These are phyloP conservation scores for Thymallus thymallus DNA, from an alignment of 2,113 vertebrate genomes.

Conservation along the genomic window DNA sequence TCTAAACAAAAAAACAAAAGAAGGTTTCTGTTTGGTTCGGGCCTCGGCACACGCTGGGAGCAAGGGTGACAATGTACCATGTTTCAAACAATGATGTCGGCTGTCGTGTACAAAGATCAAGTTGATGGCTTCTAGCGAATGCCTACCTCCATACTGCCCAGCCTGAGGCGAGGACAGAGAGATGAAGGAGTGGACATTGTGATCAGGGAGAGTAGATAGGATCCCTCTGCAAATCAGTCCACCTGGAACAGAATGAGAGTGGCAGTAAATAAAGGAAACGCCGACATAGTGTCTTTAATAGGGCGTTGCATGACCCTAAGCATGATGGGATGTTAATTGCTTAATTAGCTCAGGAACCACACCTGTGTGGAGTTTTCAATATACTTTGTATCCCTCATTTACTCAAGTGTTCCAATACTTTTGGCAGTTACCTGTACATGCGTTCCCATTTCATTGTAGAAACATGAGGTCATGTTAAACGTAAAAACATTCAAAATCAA, in stretches of 20 bases:
- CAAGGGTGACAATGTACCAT: neutral
- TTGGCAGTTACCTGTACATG: too few species aligned
- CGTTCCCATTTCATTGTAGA: too few species aligned
- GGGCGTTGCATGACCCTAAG: neutral
- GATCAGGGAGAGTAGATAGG: slow-evolving; percentile 81
- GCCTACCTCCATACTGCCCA: slow-evolving; percentile 85
- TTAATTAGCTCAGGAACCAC: too few species aligned
- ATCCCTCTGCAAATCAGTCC: slow-evolving; percentile 87
- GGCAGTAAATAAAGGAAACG: too few species aligned
- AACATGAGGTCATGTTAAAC: neutral
- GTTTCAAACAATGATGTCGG: neutral
- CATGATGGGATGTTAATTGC: too few species aligned
- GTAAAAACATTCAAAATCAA: neutral
- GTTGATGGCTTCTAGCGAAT: neutral
- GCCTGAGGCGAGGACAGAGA: slow-evolving; percentile 87
- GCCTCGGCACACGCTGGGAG: neutral
- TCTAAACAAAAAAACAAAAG: slow-evolving; percentile 52
- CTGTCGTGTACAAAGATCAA: neutral
- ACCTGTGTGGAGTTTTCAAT: too few species aligned
- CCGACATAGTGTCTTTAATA: too few species aligned
- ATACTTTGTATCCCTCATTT: too few species aligned
- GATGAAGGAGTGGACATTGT: slow-evolving; percentile 88
- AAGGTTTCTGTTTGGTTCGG: neutral
- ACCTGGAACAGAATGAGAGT: slow-evolving; percentile 61
- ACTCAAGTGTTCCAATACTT: too few species aligned